phyloP scores from a whole-genome alignment of 1,140 invertebrate genomes.

The Zaprionus kolodkinae region DNA sequence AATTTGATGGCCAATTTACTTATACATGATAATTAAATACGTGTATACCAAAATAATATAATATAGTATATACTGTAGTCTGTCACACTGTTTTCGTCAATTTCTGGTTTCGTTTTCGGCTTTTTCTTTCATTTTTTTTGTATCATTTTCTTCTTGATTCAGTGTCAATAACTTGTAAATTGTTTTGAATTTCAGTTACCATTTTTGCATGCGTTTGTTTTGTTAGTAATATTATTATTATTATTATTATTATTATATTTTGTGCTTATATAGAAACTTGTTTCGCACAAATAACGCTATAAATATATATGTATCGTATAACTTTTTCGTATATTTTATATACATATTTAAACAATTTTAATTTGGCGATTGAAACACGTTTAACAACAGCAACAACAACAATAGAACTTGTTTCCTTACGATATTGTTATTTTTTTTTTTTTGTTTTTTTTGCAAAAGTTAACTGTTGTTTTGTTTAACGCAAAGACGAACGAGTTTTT shows the following conservation, averaged over 20 bases:
- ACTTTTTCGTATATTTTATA: not conserved
- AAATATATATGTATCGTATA: slow-evolving; percentile 16
- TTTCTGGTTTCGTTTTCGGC: slow-evolving; percentile 7
- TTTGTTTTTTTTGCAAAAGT: slow-evolving; percentile 55
- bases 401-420: slow-evolving; percentile 69
- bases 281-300: slow-evolving; percentile 52
- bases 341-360: slow-evolving; percentile 40
- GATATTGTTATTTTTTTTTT: slow-evolving; percentile 30
- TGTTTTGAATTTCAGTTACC: slow-evolving; percentile 37
- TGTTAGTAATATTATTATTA: slow-evolving; percentile 30
- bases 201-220: slow-evolving; percentile 7
- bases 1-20: slow-evolving; percentile 5
- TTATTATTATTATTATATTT: slow-evolving; percentile 45
- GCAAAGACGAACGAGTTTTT: slow-evolving; percentile 50
- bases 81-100: slow-evolving; percentile 2
- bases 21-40: not conserved
- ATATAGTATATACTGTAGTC: slow-evolving; percentile 4
- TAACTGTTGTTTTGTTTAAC: slow-evolving; percentile 72
- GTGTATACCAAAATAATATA: not conserved
- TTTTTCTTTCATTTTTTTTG: slow-evolving; percentile 17
- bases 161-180: slow-evolving; percentile 76
- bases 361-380: slow-evolving; percentile 66
- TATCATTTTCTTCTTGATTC: slow-evolving; percentile 10
- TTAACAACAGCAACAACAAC: slow-evolving; percentile 55
- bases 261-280: slow-evolving; percentile 50